A percentile compares a stretch with the other conserved stretches of the same genome.
Conservation (phyloP, 2,797 vertebrate species). For the Malacoraja senta region DNA sequence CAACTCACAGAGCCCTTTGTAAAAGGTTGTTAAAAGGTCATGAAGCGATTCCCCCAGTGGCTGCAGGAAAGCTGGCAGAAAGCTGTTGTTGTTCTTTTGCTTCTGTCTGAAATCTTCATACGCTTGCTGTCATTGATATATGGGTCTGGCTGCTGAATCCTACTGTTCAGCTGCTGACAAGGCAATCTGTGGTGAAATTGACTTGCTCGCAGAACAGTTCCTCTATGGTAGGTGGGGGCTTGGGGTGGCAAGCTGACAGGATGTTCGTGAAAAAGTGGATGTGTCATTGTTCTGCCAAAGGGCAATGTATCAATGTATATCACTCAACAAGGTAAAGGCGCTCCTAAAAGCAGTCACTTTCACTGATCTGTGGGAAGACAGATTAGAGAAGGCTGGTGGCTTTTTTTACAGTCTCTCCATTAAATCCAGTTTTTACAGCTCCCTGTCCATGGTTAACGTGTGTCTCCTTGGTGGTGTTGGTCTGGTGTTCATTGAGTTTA, state of each 20-base stretch:
- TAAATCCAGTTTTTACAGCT: too few relatives aligned
- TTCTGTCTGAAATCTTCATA: neutral
- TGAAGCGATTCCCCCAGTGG: neutral
- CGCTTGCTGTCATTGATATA: neutral
- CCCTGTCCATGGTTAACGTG: neutral
- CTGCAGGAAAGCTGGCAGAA: neutral
- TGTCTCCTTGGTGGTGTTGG: neutral
- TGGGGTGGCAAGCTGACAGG: neutral
- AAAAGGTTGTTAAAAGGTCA: neutral
- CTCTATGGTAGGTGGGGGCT: neutral
- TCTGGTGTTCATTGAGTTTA: too few relatives aligned
- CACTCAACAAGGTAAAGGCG: neutral
- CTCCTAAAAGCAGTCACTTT: neutral
- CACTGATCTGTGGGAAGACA: neutral
- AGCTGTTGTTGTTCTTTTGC: neutral
- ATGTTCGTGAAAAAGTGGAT: neutral
- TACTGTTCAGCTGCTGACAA: neutral
- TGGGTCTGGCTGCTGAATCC: neutral
- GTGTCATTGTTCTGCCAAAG: neutral
- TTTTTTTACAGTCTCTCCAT: neutral
- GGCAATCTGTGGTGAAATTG: neutral
- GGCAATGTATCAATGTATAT: neutral
- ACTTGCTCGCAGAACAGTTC: neutral
- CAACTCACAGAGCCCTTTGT: neutral
- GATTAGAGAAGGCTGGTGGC: neutral